A percentile compares a stretch with the other conserved stretches of the same genome.
Evolutionary conservation across 2,797 vertebrate genomes (phyloP).

Genomic region (Falco peregrinus): DNA sequence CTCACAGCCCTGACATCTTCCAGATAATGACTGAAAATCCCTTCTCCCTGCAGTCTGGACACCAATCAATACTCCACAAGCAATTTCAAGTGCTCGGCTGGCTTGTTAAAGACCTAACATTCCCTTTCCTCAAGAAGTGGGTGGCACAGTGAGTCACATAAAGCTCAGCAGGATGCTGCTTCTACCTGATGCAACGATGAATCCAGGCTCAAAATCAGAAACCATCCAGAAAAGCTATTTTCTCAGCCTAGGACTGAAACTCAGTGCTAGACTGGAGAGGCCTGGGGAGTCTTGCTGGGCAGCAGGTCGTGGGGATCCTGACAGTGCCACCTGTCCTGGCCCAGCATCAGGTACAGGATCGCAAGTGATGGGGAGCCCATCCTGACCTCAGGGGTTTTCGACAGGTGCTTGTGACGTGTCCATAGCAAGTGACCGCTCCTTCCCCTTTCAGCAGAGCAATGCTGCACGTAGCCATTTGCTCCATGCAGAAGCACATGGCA

Average conservation of each 20-base stretch:
- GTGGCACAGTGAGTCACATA: constrained; percentile 52
- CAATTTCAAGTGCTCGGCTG: background rate
- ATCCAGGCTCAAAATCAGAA: background rate
- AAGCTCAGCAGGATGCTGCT: constrained; percentile 29
- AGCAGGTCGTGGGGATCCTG: background rate
- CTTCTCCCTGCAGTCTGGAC: constrained; percentile 32
- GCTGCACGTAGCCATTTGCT: background rate
- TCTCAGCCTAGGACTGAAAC: background rate
- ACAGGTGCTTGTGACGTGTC: rapidly evolving
- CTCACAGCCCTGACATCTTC: background rate
- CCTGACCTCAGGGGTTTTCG: background rate
- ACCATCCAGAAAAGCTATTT: background rate
- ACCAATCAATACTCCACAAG: constrained; percentile 58
- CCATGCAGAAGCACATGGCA: rapidly evolving
- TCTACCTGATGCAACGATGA: constrained; percentile 20
- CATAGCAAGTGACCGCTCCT: background rate
- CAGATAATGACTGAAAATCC: constrained; percentile 58
- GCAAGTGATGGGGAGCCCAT: background rate
- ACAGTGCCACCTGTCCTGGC: background rate
- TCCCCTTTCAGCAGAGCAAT: background rate
- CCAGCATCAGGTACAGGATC: background rate
- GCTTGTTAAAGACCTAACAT: constrained; percentile 34
- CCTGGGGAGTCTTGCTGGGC: background rate
- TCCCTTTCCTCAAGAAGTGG: constrained; percentile 6
- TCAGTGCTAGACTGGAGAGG: background rate